phyloP scores from a whole-genome alignment of 2,888 invertebrate genomes.

The Ormyrus rosae region DNA sequence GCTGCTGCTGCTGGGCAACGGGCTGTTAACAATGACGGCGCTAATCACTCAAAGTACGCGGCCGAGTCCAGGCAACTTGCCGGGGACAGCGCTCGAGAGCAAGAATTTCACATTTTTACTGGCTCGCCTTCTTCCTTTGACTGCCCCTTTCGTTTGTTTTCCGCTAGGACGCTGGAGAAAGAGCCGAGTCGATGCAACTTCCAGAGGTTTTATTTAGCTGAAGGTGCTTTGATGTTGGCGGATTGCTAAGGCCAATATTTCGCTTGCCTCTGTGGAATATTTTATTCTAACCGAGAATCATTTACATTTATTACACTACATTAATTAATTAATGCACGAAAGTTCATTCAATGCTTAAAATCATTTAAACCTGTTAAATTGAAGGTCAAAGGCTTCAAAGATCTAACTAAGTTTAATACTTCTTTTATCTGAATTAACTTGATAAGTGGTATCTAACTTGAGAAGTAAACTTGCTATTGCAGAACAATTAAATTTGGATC shows the following conservation, averaged over 20 bases:
- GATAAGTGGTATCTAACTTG: too few relatives aligned
- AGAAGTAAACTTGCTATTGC: too few relatives aligned
- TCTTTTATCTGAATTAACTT: too few relatives aligned
- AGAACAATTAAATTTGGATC: too few relatives aligned
- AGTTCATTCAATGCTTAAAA: too few relatives aligned
- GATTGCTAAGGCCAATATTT: not conserved
- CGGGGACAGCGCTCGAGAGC: not conserved
- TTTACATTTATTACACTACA: too few relatives aligned
- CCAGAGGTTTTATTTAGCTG: too few relatives aligned
- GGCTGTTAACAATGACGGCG: constrained; percentile 44
- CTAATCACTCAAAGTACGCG: constrained; percentile 54
- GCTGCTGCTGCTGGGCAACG: not conserved
- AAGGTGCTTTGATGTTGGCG: constrained; percentile 28
- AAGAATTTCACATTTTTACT: constrained; percentile 3
- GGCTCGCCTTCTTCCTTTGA: not conserved
- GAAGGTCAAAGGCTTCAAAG: not conserved
- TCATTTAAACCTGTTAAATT: not conserved
- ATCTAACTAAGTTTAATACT: too few relatives aligned
- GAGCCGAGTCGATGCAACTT: not conserved
- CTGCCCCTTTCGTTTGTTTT: not conserved
- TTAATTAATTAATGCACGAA: too few relatives aligned
- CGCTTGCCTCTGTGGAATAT: too few relatives aligned
- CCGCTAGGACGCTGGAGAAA: not conserved
- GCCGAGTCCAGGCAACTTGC: not conserved
- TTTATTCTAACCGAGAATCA: too few relatives aligned